phyloP scores from a whole-genome alignment of 1,140 invertebrate genomes.

The Euwallacea similis region DNA sequence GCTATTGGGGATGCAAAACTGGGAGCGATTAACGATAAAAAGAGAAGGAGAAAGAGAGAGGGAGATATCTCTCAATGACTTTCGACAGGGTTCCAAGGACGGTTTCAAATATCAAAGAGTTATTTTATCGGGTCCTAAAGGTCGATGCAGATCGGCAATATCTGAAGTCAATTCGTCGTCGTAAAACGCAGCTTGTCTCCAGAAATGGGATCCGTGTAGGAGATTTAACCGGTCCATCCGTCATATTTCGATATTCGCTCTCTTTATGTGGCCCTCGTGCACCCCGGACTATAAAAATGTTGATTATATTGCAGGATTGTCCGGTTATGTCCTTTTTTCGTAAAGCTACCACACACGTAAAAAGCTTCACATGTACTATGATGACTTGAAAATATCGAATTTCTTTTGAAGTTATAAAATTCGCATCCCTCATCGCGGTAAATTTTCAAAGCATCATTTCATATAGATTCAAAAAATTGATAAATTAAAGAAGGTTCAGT shows the following conservation, averaged over 20 bases:
- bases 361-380: neutral
- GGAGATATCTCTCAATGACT: no score
- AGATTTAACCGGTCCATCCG: constrained; percentile 28
- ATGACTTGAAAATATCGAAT: neutral
- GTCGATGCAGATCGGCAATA: no score
- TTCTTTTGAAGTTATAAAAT: no score
- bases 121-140: no score
- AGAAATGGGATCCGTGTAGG: constrained; percentile 26
- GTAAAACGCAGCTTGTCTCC: constrained; percentile 32
- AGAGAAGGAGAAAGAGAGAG: no score
- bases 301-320: constrained; percentile 32
- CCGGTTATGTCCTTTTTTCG: constrained; percentile 10
- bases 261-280: constrained; percentile 15
- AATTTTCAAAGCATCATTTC: no score
- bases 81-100: no score
- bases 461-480: no score
- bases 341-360: constrained; percentile 1
- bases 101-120: no score
- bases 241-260: constrained; percentile 32
- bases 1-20: neutral
- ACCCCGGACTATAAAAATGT: constrained; percentile 24
- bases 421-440: no score
- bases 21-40: no score
- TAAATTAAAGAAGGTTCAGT: no score
- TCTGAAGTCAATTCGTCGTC: constrained; percentile 16